phyloP scores from a whole-genome alignment of 1,140 invertebrate species.

The Habropoda laboriosa region DNA sequence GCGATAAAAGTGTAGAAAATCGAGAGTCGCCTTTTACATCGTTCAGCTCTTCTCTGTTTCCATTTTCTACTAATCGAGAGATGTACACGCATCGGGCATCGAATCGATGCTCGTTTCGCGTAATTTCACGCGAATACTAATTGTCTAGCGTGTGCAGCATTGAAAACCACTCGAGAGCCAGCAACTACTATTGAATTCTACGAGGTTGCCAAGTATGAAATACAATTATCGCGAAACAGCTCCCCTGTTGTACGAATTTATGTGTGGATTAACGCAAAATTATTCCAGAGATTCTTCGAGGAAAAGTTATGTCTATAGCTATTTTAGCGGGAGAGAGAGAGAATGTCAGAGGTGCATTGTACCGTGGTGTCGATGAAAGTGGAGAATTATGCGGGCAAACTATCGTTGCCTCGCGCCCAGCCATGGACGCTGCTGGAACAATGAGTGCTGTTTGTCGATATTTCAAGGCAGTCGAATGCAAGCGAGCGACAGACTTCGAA shows the following conservation, averaged over 20 bases:
- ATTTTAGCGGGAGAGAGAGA: not conserved
- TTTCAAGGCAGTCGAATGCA: constrained; percentile 47
- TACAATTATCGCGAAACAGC: not conserved
- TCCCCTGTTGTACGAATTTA: not conserved
- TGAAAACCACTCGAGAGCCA: not conserved
- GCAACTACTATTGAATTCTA: too few species aligned
- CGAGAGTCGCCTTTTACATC: not conserved
- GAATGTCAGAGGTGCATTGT: not conserved
- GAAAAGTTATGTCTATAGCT: not conserved
- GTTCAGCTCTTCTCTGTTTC: not conserved
- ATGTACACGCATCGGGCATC: too few species aligned
- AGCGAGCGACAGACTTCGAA: constrained; percentile 39
- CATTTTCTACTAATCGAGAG: too few species aligned
- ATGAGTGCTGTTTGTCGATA: constrained; percentile 48
- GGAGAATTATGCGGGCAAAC: not conserved
- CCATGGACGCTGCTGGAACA: constrained; percentile 37
- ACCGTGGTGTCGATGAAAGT: not conserved
- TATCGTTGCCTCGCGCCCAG: not conserved
- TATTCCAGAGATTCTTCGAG: not conserved
- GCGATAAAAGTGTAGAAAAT: not conserved
- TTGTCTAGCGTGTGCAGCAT: not conserved
- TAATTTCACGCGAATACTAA: not conserved
- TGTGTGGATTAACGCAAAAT: not conserved
- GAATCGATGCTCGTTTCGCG: not conserved
- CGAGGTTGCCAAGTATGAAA: not conserved